Evolutionary conservation across 2,888 invertebrate species (phyloP).

Genomic region (Scrobipalpa atriplicella): DNA sequence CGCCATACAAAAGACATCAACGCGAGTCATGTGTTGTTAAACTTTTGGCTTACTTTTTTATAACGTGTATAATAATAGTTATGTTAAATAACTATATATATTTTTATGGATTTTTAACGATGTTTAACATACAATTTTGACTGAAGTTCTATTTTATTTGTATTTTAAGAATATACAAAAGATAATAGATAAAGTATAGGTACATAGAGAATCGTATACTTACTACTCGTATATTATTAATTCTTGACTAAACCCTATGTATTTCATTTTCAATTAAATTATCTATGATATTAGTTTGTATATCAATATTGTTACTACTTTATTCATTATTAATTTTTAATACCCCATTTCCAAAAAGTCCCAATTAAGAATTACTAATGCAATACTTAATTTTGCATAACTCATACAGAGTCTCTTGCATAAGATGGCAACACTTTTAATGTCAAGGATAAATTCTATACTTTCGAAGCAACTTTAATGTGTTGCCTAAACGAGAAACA

Average conservation of each 20-base stretch:
- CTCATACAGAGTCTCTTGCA: constrained; percentile 16
- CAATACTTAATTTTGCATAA: constrained; percentile 23
- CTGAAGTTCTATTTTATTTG: too few species aligned
- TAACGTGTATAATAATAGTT: not conserved
- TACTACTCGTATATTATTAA: too few species aligned
- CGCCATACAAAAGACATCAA: constrained; percentile 55
- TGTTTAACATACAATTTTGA: too few species aligned
- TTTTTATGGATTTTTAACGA: too few species aligned
- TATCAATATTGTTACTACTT: too few species aligned
- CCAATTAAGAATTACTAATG: constrained; percentile 22
- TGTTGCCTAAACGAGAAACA: not conserved
- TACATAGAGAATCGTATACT: too few species aligned
- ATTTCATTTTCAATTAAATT: too few species aligned
- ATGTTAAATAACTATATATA: too few species aligned
- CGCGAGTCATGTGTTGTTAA: constrained; percentile 41
- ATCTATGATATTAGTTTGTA: too few species aligned
- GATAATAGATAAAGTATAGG: too few species aligned
- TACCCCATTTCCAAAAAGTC: not conserved
- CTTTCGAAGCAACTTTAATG: constrained; percentile 12
- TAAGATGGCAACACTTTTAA: constrained; percentile 18
- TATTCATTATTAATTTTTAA: not conserved
- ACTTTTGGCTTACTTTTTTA: not conserved
- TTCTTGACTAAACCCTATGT: too few species aligned
- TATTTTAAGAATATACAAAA: too few species aligned
- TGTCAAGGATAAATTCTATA: constrained; percentile 24